These are phyloP conservation scores for Anolis apletophallus DNA, from an alignment of 2,797 vertebrate genomes.

Conservation along the genomic window DNA sequence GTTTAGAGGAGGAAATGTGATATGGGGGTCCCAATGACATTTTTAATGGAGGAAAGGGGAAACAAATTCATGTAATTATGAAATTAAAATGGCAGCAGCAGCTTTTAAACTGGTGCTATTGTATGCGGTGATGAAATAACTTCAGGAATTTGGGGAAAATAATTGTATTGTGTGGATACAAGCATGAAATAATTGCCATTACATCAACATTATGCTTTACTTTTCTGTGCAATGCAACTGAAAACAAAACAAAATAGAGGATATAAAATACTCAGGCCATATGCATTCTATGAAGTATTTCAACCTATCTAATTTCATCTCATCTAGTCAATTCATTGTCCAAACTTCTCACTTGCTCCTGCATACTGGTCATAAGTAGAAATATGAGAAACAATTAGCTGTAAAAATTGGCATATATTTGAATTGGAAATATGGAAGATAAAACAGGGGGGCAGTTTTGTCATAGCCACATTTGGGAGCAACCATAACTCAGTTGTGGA, in stretches of 20 bases:
- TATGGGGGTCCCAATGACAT: conserved; percentile 44
- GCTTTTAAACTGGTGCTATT: conserved; percentile 62
- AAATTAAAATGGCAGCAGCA: conserved; percentile 66
- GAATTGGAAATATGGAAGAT: not conserved
- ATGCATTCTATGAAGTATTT: conserved; percentile 27
- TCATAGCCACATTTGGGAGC: not conserved
- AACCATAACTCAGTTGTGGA: not conserved
- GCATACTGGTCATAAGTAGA: conserved; percentile 11
- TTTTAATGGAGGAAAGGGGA: conserved; percentile 64
- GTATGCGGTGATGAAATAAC: conserved; percentile 55
- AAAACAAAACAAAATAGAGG: not conserved
- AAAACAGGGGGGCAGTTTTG: not conserved
- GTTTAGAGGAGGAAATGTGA: conserved; percentile 43
- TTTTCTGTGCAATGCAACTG: conserved; percentile 38
- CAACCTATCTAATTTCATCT: conserved; percentile 37
- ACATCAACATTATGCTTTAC: conserved; percentile 47
- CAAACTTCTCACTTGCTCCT: conserved; percentile 17
- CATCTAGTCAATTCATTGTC: conserved; percentile 29
- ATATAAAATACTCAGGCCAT: not conserved
- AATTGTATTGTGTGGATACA: conserved; percentile 50
- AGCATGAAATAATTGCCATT: conserved; percentile 58
- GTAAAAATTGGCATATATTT: conserved; percentile 30
- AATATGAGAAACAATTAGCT: conserved; percentile 10
- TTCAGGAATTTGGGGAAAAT: conserved; percentile 61
- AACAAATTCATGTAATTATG: conserved; percentile 60